phyloP scores from a whole-genome alignment of 2,113 vertebrate genomes.

The Grus americana region DNA sequence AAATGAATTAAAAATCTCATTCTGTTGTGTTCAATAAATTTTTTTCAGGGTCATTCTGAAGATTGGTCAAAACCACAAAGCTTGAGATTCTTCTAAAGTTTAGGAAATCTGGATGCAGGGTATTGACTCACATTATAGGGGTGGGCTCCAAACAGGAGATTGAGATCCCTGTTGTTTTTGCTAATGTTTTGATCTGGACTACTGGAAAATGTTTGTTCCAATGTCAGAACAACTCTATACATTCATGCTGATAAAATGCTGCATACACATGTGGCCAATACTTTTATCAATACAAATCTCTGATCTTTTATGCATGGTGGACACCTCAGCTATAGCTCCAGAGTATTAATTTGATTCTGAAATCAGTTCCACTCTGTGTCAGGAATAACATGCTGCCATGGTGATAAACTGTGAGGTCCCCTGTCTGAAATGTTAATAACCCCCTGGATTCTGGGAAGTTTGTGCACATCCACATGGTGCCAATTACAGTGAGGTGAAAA shows the following conservation, averaged over 20 bases:
- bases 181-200: not conserved
- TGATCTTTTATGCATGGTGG: not conserved
- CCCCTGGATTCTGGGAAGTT: not conserved
- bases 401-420: not conserved
- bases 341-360: not conserved
- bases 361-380: not conserved
- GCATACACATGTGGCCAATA: not conserved
- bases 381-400: not conserved
- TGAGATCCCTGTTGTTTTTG: not conserved
- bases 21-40: not conserved
- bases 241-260: not conserved
- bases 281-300: not conserved
- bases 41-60: not conserved
- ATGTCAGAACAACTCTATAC: not conserved
- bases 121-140: not conserved
- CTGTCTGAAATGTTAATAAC: slow-evolving; percentile 6
- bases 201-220: not conserved
- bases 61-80: not conserved
- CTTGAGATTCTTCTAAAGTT: not conserved
- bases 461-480: not conserved
- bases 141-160: not conserved
- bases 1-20: not conserved
- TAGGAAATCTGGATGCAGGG: not conserved
- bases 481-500: slow-evolving; percentile 8
- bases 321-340: not conserved